phyloP scores from a whole-genome alignment of 2,113 vertebrate species.

The Mionectes macconnelli region DNA sequence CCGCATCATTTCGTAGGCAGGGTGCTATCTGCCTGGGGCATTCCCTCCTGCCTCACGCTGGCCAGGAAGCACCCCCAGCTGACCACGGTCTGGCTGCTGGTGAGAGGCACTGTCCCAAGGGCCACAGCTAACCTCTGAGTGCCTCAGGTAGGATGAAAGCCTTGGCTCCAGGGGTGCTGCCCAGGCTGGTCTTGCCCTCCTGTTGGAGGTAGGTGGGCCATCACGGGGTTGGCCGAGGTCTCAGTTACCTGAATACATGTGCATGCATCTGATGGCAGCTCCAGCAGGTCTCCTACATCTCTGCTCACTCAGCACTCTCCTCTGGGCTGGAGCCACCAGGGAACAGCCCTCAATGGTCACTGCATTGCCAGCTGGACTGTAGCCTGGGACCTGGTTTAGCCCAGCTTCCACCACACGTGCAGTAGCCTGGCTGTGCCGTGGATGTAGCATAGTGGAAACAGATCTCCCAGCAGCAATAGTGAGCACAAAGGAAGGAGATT shows the following conservation, averaged over 20 bases:
- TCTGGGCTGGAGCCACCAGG: background rate
- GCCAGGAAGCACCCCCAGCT: background rate
- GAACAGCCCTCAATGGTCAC: background rate
- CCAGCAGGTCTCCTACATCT: background rate
- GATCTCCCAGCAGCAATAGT: background rate
- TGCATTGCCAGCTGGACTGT: background rate
- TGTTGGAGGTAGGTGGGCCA: background rate
- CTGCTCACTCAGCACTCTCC: background rate
- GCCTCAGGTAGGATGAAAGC: accelerated
- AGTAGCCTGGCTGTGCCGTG: accelerated
- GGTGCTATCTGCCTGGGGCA: background rate
- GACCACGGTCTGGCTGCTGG: background rate
- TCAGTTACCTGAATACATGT: background rate
- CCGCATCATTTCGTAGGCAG: background rate
- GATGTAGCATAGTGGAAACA: background rate
- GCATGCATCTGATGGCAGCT: background rate
- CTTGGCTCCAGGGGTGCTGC: background rate
- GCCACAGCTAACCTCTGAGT: background rate
- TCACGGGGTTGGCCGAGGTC: accelerated
- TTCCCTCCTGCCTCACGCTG: background rate
- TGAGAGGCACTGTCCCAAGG: background rate
- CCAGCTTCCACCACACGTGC: background rate
- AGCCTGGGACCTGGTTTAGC: background rate
- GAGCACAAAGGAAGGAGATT: background rate
- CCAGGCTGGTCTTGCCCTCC: background rate